These are phyloP conservation scores for Busseola fusca DNA, from an alignment of 2,888 invertebrate genomes.

Conservation along the genomic window DNA sequence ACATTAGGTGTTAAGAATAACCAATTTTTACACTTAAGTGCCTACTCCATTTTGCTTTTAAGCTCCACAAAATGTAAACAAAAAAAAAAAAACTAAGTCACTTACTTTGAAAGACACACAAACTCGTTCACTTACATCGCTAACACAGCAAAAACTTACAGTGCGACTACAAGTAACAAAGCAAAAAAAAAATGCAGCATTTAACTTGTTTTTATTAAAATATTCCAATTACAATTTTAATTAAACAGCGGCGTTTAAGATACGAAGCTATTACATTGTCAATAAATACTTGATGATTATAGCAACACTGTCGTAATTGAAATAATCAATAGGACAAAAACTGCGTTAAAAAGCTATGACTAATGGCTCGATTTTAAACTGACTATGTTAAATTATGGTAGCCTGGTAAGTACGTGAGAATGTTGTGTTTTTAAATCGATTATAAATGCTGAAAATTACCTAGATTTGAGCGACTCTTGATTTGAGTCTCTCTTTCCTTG, in stretches of 20 bases:
- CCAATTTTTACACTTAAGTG: background rate
- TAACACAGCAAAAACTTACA: conserved; percentile 28
- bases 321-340: conserved; percentile 28
- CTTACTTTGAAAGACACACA: background rate
- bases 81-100: background rate
- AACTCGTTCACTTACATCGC: conserved; percentile 10
- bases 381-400: background rate
- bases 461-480: too few relatives aligned
- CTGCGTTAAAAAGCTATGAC: background rate
- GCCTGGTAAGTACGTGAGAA: background rate
- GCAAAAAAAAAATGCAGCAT: conserved; percentile 20
- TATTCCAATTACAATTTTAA: conserved; percentile 41
- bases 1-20: background rate
- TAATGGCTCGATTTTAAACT: conserved; percentile 5
- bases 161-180: conserved; percentile 25
- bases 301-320: conserved; percentile 35
- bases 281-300: conserved; percentile 38
- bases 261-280: conserved; percentile 26
- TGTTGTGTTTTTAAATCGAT: background rate
- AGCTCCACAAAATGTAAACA: background rate
- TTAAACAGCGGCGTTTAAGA: conserved; percentile 46
- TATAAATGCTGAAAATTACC: background rate
- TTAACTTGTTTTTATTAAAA: conserved; percentile 28
- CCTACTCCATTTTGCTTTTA: conserved; percentile 14
- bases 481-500: too few relatives aligned